Conservation (phyloP, 2,797 vertebrate genomes). For the Gymnoscopelus microlampas region DNA sequence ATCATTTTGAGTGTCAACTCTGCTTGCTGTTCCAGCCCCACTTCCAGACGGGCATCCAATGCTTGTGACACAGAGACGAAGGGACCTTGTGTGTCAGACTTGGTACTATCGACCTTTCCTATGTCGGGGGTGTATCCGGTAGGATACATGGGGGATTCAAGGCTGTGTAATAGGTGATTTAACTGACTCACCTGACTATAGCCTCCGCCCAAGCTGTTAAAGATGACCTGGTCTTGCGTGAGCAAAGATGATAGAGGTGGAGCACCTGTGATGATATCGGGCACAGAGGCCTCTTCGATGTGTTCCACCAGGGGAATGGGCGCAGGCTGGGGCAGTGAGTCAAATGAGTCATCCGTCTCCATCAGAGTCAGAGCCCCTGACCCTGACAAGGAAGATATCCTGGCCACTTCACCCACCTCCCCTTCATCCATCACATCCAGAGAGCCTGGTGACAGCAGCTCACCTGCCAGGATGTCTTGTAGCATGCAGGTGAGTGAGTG, state of each 20-base stretch:
- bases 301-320: conserved; percentile 91
- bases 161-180: conserved; percentile 88
- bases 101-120: conserved; percentile 94
- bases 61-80: conserved; percentile 97
- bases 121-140: conserved; percentile 98
- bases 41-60: conserved; percentile 94
- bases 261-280: conserved; percentile 94
- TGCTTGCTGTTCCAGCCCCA: conserved; percentile 97
- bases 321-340: conserved; percentile 86
- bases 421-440: conserved; percentile 93
- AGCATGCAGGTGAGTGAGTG: conserved; percentile 99
- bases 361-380: conserved; percentile 31
- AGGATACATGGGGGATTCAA: conserved; percentile 65
- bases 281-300: conserved; percentile 93
- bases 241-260: conserved; percentile 95
- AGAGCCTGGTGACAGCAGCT: conserved; percentile 88
- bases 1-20: conserved; percentile 99
- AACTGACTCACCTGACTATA: conserved; percentile 93
- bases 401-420: conserved; percentile 87
- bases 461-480: conserved; percentile 97
- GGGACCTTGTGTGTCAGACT: conserved; percentile 93
- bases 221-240: conserved; percentile 94
- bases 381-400: conserved; percentile 85
- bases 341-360: conserved; percentile 77
- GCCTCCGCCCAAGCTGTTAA: conserved; percentile 91